Percentiles rank a stretch among this genome's conserved stretches.
These are phyloP conservation scores for Caranx melampygus DNA, from an alignment of 2,113 vertebrate genomes.

Conservation along the genomic window DNA sequence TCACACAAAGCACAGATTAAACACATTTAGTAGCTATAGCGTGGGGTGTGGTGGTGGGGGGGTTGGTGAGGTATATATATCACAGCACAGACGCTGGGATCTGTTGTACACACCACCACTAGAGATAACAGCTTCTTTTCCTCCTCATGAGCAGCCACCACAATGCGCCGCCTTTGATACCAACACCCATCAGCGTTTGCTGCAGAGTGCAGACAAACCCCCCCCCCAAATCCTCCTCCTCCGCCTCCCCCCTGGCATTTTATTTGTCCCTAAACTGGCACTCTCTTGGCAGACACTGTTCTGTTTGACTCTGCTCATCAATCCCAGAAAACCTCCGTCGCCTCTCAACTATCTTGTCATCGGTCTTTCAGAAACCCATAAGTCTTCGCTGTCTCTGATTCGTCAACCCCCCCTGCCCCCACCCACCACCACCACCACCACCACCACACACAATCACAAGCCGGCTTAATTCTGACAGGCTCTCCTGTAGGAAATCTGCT, in stretches of 20 bases:
- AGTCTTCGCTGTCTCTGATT: slow-evolving; percentile 11
- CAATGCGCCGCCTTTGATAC: slow-evolving; percentile 45
- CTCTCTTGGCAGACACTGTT: slow-evolving; percentile 39
- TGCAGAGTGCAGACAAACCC: slow-evolving; percentile 55
- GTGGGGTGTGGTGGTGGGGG: slow-evolving; percentile 29
- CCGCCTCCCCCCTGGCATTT: slow-evolving; percentile 18
- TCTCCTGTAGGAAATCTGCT: slow-evolving; percentile 45
- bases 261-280: slow-evolving; percentile 59
- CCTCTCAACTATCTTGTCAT: background rate
- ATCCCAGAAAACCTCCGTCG: slow-evolving; percentile 14
- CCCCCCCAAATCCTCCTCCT: too few species aligned
- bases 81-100: slow-evolving; percentile 38
- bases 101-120: background rate
- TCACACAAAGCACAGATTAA: slow-evolving; percentile 39
- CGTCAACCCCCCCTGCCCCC: too few species aligned
- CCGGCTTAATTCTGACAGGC: slow-evolving; percentile 33
- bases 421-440: too few species aligned
- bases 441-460: background rate
- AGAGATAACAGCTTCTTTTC: slow-evolving; percentile 48
- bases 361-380: slow-evolving; percentile 16
- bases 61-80: slow-evolving; percentile 20
- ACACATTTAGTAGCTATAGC: slow-evolving; percentile 25
- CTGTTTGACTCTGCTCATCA: slow-evolving; percentile 30
- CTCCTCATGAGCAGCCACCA: slow-evolving; percentile 24
- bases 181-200: slow-evolving; percentile 47